phyloP scores from a whole-genome alignment of 2,888 invertebrate genomes.

The Zaprionus lineosus region DNA sequence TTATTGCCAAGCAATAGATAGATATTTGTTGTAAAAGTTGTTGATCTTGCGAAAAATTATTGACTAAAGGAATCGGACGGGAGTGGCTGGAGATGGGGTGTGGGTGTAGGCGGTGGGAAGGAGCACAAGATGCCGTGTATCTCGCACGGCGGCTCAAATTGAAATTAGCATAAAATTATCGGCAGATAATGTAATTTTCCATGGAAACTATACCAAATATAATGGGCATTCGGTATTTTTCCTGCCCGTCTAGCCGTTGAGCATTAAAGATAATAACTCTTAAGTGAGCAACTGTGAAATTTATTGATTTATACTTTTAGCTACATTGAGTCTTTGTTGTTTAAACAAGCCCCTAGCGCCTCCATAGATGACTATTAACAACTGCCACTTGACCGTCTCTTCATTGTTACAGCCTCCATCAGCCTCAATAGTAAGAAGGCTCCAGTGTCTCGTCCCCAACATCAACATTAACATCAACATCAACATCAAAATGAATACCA shows the following conservation, averaged over 20 bases:
- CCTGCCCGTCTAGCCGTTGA: constrained; percentile 20
- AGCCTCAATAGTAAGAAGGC: no score
- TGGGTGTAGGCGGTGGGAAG: no score
- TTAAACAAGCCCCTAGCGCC: constrained; percentile 66
- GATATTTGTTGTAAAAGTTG: no score
- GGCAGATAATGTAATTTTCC: constrained; percentile 66
- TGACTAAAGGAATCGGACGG: no score
- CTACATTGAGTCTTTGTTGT: constrained; percentile 49
- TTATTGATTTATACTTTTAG: constrained; percentile 74
- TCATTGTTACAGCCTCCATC: constrained; percentile 52
- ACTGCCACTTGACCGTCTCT: constrained; percentile 51
- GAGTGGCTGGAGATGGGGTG: no score
- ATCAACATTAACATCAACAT: no score
- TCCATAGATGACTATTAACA: constrained; percentile 56
- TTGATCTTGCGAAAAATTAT: no score
- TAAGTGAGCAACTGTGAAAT: constrained; percentile 56
- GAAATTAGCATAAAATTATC: constrained; percentile 66
- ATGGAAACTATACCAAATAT: constrained; percentile 59
- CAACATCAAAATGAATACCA: no score
- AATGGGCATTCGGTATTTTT: constrained; percentile 37
- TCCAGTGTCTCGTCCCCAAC: no score
- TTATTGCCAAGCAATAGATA: no score
- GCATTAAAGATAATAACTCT: constrained; percentile 19
- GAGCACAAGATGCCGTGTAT: constrained; percentile 54
- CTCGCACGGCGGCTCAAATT: constrained; percentile 67